phyloP scores from a whole-genome alignment of 92 coral and sea anemone species.

The Hydrozoanthus gracilis region DNA sequence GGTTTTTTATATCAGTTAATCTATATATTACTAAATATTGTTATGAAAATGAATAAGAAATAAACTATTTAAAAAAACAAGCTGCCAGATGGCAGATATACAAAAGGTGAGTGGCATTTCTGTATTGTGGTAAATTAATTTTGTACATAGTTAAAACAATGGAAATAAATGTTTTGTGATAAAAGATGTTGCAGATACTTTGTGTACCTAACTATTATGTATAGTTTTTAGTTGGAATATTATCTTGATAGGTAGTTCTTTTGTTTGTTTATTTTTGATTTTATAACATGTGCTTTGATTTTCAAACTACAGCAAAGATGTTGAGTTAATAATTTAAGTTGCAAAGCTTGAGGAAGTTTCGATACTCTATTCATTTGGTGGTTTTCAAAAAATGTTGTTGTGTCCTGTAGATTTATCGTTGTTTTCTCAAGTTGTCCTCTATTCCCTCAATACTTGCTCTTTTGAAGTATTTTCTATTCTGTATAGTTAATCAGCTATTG shows the following conservation, averaged over 20 bases:
- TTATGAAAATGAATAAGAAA: constrained; percentile 25
- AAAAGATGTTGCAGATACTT: constrained; percentile 10
- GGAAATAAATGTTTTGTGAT: constrained; percentile 34
- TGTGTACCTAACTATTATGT: background rate
- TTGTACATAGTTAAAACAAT: constrained; percentile 15
- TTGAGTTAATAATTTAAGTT: background rate
- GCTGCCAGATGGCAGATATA: constrained; percentile 29
- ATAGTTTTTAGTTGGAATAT: background rate
- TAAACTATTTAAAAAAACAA: constrained; percentile 41
- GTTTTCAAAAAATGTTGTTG: no score
- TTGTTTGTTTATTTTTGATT: background rate
- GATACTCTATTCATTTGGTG: no score
- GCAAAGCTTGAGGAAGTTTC: background rate
- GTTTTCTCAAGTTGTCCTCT: no score
- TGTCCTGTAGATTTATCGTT: no score
- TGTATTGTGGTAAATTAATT: background rate
- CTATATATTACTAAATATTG: background rate
- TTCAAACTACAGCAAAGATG: background rate
- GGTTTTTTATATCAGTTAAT: background rate
- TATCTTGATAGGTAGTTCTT: no score
- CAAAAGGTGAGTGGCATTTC: constrained; percentile 29
- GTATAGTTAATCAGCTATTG: no score
- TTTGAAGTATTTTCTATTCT: no score
- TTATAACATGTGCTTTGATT: background rate
- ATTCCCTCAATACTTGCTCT: no score